phyloP scores from a whole-genome alignment of 2,113 vertebrate genomes.

The Tragelaphus buxtoni region DNA sequence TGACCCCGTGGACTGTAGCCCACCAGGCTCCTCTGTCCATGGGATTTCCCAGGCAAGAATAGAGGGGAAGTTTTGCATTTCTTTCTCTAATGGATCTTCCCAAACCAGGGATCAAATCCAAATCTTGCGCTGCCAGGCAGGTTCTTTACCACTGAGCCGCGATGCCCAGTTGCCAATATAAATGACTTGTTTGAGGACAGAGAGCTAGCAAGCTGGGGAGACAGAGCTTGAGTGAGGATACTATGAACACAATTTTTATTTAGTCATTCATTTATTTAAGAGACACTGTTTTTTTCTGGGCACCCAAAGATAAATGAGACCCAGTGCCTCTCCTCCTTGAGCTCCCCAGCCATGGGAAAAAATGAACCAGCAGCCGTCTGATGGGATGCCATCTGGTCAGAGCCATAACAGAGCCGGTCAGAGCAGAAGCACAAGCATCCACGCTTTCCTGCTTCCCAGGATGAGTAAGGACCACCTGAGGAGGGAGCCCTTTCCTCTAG shows the following conservation, averaged over 20 bases:
- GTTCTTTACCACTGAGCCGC: background rate
- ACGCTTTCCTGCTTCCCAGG: background rate
- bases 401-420: no score
- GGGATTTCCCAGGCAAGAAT: background rate
- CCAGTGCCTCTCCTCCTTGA: background rate
- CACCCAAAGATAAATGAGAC: background rate
- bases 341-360: background rate
- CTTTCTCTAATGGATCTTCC: background rate
- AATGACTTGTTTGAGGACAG: background rate
- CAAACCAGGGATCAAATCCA: background rate
- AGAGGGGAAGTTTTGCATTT: background rate
- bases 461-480: background rate
- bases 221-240: background rate
- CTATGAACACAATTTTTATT: background rate
- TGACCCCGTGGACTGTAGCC: background rate
- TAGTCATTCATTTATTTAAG: background rate
- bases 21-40: background rate
- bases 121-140: background rate
- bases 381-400: background rate
- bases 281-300: background rate
- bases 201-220: background rate
- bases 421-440: rapidly evolving
- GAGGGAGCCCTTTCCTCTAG: background rate
- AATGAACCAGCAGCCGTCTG: background rate
- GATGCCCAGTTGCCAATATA: background rate